Evolutionary conservation across 2,888 invertebrate species (phyloP), one percentile per base, ranked within the genome.

Genomic region (Byasa hedistus): DNA sequence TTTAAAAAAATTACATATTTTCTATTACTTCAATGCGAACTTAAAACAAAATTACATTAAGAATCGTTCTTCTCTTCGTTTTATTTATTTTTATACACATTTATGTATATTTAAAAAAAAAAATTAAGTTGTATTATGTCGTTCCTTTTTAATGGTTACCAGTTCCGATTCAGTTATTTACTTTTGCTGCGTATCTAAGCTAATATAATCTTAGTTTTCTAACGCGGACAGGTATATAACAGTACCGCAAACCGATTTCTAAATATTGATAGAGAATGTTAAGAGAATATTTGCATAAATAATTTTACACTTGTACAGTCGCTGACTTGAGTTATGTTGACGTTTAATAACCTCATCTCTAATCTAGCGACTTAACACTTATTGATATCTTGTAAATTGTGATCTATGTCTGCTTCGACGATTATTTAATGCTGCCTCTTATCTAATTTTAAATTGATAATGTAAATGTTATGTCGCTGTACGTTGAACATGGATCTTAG

Each of bases 251-350:
- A 56, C 24, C 44, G 44, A 57, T 56, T 56, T 62, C 56, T 62
- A 62, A 61, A 61, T 61, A 61, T 61, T 61, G 36, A 54, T 32
- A 55, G 22, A 61, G 39, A 23, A 61, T 59, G 44, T 61, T 61
- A 36, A 55, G 19, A 61, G 39, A 23, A 61, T 59, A 59, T 61
- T 61, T 61, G 39, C 61, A 61, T 61, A 23, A 61, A 55, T 54
- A 55, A 54, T 55, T 61, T 61, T 23, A 54, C 52, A 21, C 22
- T n/a, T 54, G 52, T 54, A 54, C 22, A 54, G 23, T 23, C 52
- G 52, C 52, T 19, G 52, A 54, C n/a, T 12, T 54, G 22, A 54
- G 22, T 52, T 12, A 52, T 54, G 52, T 54, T 54, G 1, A 54
- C 22, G n/a, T 54, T 54, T 54, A 15, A n/a, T 48, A 48, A n/a